Conservation (phyloP, 2,888 invertebrate genomes). For the Adelphocoris suturalis region DNA sequence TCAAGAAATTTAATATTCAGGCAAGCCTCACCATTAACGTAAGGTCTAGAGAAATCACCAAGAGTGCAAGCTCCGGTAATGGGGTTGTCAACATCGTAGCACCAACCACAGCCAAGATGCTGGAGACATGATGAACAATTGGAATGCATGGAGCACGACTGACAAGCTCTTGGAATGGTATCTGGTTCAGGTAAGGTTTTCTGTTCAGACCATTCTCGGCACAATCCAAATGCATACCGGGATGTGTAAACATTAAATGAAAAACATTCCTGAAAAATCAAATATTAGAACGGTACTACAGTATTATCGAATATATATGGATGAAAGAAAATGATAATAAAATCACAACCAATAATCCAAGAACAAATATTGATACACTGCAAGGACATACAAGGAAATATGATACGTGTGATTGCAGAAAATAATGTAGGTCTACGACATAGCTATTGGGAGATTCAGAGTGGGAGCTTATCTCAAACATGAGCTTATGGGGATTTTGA, state of each 20-base stretch:
- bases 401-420: too few species aligned
- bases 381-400: too few species aligned
- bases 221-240: conserved; percentile 95
- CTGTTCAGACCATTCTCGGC: conserved; percentile 93
- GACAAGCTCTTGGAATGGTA: conserved; percentile 84
- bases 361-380: too few species aligned
- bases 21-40: conserved; percentile 77
- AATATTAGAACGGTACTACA: not conserved
- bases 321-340: too few species aligned
- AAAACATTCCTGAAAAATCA: conserved; percentile 86
- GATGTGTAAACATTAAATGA: conserved; percentile 97
- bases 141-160: conserved; percentile 87
- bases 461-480: too few species aligned
- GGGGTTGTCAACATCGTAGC: conserved; percentile 92
- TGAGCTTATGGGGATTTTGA: too few species aligned
- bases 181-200: conserved; percentile 68
- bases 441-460: too few species aligned
- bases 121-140: conserved; percentile 90
- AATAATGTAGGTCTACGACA: too few species aligned
- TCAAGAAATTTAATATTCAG: too few species aligned
- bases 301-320: not conserved
- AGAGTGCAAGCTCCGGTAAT: conserved; percentile 91
- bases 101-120: conserved; percentile 96
- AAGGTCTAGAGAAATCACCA: conserved; percentile 91
- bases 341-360: too few species aligned